Conservation (phyloP, 1,140 invertebrate genomes). For the Pseudomyrmex concolor region DNA sequence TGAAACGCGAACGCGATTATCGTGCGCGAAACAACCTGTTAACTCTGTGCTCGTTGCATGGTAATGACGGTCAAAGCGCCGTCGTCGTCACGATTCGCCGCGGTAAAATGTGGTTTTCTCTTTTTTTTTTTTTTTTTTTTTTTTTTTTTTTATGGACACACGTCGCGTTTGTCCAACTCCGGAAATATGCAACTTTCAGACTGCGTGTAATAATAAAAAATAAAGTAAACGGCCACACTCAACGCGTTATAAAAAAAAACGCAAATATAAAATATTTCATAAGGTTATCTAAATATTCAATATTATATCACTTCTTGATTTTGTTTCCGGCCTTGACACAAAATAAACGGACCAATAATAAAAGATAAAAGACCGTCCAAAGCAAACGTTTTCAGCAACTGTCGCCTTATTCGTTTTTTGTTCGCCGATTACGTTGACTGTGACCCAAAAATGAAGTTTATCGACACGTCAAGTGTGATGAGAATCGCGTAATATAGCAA, state of each 20-base stretch:
- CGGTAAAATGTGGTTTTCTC: slow-evolving; percentile 10
- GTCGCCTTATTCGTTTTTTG: slow-evolving; percentile 18
- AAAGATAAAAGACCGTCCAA: slow-evolving; percentile 7
- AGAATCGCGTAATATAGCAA: not conserved
- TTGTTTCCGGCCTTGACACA: slow-evolving; percentile 31
- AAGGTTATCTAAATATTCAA: slow-evolving; percentile 5
- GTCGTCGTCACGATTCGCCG: slow-evolving; percentile 15
- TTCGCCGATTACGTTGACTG: not conserved
- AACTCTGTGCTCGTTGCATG: slow-evolving; percentile 28
- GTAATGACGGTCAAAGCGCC: slow-evolving; percentile 10
- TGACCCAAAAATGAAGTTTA: slow-evolving; percentile 5
- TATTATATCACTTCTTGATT: slow-evolving; percentile 4
- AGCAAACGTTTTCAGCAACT: slow-evolving; percentile 10
- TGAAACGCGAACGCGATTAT: slow-evolving; percentile 17
- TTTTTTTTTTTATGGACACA: no score
- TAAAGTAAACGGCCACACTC: no score
- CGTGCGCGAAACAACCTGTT: slow-evolving; percentile 35
- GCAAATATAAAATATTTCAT: no score
- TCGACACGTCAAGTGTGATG: slow-evolving; percentile 6
- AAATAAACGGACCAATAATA: not conserved
- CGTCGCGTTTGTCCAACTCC: not conserved
- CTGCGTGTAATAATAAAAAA: not conserved
- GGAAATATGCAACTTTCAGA: not conserved
- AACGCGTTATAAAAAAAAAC: no score
- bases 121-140: not conserved